Conservation (phyloP, 1,140 invertebrate genomes). For the Rhopalosiphum maidis region DNA sequence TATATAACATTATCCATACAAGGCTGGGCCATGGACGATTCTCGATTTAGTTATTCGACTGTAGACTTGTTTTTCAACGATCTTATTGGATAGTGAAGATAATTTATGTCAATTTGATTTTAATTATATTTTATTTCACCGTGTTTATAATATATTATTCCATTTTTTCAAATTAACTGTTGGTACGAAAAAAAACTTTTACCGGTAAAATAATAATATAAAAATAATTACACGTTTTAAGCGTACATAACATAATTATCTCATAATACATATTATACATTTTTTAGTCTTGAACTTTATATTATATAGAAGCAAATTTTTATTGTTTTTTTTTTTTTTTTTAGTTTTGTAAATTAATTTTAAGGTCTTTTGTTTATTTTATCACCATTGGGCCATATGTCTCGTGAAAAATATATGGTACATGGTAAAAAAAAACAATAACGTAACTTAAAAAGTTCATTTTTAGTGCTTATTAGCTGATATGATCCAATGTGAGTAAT, state of each 20-base stretch:
- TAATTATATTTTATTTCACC: neutral
- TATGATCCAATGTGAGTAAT: neutral
- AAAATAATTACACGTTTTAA: neutral
- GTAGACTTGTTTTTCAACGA: neutral
- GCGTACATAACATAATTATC: neutral
- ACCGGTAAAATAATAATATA: neutral
- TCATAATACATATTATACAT: neutral
- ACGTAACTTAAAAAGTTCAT: neutral
- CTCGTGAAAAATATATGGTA: neutral
- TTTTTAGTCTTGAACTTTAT: neutral
- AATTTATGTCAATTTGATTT: neutral
- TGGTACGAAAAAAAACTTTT: neutral
- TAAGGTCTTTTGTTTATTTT: neutral
- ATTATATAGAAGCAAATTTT: neutral
- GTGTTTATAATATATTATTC: neutral
- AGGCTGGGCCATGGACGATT: neutral
- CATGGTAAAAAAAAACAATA: neutral
- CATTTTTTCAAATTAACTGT: neutral
- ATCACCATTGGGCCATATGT: neutral
- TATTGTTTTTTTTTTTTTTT: neutral
- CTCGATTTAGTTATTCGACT: neutral
- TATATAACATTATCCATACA: neutral
- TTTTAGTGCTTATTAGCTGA: neutral
- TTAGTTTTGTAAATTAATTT: conserved; percentile 29
- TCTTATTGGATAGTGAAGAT: neutral